phyloP scores from a whole-genome alignment of 2,113 vertebrate species.

The Fukomys damarensis region DNA sequence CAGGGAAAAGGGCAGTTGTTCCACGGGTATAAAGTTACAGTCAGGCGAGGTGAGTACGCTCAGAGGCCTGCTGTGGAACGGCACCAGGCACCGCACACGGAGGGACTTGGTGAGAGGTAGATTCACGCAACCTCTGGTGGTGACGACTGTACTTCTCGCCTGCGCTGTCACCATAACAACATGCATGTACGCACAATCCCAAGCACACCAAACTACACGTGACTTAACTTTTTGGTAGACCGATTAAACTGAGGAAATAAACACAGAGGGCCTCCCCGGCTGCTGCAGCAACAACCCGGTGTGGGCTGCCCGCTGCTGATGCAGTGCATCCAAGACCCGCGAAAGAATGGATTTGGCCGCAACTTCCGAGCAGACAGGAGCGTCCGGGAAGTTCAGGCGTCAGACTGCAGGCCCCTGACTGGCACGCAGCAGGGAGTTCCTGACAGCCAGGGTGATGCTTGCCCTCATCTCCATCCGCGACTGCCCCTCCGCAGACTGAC shows the following conservation, averaged over 20 bases:
- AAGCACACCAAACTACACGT: background rate
- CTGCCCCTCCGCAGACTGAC: background rate
- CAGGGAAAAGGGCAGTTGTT: background rate
- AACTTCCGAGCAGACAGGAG: background rate
- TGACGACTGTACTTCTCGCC: background rate
- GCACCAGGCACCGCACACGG: background rate
- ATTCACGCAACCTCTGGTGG: background rate
- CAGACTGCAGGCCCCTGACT: too few species aligned
- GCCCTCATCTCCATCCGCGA: background rate
- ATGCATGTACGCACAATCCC: too few species aligned
- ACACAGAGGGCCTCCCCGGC: background rate
- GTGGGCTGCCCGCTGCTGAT: background rate
- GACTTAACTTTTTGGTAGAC: background rate
- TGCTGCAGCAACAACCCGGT: background rate
- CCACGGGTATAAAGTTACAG: background rate
- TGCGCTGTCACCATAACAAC: background rate
- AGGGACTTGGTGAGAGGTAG: background rate
- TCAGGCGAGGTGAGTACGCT: background rate
- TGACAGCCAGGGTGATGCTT: too few species aligned
- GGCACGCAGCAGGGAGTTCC: fast-evolving
- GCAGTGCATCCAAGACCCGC: background rate
- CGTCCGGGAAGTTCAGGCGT: background rate
- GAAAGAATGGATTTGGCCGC: background rate
- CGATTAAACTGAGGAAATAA: background rate
- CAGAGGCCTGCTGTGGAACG: background rate